Percentiles rank a stretch among this genome's conserved stretches.
phyloP scores from a whole-genome alignment of 2,113 vertebrate species.

The Dendrocopos noguchii region DNA sequence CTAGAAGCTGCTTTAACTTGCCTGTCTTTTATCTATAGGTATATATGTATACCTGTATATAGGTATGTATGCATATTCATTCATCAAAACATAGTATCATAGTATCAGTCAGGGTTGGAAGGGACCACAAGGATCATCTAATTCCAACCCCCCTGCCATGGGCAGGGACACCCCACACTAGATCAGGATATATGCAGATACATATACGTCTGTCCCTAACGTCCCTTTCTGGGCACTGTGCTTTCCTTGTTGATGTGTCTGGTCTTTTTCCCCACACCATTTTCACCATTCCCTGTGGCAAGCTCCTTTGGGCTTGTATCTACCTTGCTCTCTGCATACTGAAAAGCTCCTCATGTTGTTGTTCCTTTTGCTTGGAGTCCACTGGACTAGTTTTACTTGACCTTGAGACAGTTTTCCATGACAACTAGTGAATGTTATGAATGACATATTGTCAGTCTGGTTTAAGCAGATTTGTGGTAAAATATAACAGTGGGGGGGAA shows the following conservation, averaged over 20 bases:
- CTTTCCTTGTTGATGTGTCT: neutral
- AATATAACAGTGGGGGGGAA: neutral
- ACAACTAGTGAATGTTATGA: neutral
- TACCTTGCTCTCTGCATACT: neutral
- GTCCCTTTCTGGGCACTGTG: neutral
- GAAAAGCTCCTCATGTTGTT: neutral
- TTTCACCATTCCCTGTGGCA: neutral
- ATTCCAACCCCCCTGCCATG: no score
- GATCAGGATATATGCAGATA: no score
- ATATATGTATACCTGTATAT: no score
- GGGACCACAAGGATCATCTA: no score
- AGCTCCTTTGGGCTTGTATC: neutral
- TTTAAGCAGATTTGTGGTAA: neutral
- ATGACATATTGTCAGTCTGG: neutral
- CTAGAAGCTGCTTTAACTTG: neutral
- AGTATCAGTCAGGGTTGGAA: no score
- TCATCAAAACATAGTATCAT: neutral
- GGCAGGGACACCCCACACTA: no score
- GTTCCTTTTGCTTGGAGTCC: neutral
- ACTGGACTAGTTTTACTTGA: neutral
- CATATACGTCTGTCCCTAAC: neutral
- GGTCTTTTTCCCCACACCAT: no score
- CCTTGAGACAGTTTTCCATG: neutral
- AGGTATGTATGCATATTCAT: neutral
- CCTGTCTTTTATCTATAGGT: neutral